A percentile compares a stretch with the other conserved stretches of the same genome.
Evolutionary conservation across 2,888 invertebrate species (phyloP).

Genomic region (Eupelmus urozonus): DNA sequence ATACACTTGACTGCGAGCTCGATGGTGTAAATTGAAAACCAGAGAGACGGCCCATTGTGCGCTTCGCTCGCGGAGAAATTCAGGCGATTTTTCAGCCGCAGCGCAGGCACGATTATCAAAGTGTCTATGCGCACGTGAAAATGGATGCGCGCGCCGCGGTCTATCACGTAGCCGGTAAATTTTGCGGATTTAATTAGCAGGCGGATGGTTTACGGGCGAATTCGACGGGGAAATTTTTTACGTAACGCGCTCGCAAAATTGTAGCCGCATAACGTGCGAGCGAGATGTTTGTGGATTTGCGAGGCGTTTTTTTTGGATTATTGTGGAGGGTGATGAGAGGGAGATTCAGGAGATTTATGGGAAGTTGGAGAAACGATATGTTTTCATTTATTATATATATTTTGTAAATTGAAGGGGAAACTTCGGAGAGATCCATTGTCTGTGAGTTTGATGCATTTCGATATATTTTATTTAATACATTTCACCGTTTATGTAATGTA

Average conservation of each 20-base stretch:
- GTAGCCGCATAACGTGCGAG: not conserved
- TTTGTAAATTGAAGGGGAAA: not conserved
- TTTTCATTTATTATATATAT: not conserved
- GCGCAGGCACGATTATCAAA: not conserved
- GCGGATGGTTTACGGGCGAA: not conserved
- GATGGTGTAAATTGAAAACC: not conserved
- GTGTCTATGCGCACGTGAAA: not conserved
- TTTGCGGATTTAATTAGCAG: constrained; percentile 40
- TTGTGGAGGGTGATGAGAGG: not conserved
- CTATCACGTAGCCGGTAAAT: constrained; percentile 13
- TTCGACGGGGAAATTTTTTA: constrained; percentile 22
- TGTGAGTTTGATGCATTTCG: not conserved
- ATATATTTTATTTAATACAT: not conserved
- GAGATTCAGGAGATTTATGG: no score
- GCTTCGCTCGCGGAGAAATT: no score
- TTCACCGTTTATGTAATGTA: no score
- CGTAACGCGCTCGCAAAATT: constrained; percentile 11
- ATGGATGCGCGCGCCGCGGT: not conserved
- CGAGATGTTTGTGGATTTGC: not conserved
- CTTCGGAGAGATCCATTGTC: not conserved
- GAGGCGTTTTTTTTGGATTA: not conserved
- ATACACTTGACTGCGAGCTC: not conserved
- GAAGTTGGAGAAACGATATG: not conserved
- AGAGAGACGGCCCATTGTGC: constrained; percentile 9
- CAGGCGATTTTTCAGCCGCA: not conserved